phyloP scores from a whole-genome alignment of 2,113 vertebrate species.

The Phyllostomus hastatus region DNA sequence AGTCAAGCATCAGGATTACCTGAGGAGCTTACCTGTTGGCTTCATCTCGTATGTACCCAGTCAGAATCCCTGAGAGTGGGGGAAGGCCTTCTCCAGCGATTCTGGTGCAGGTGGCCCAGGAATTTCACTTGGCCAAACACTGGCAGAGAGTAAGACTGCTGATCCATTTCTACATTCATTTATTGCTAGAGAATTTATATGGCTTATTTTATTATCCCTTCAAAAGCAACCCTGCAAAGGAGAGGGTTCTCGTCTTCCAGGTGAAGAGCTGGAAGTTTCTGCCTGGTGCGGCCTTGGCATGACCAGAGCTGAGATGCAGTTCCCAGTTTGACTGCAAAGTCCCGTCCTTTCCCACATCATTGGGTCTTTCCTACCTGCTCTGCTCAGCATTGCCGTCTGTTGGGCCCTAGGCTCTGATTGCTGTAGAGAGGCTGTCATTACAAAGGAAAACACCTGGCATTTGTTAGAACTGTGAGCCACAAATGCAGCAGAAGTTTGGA shows the following conservation, averaged over 20 bases:
- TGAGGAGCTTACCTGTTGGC: background rate
- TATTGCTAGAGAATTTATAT: background rate
- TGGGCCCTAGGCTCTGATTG: background rate
- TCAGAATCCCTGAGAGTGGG: background rate
- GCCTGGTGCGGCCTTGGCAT: background rate
- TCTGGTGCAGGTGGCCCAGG: background rate
- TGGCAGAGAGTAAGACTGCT: background rate
- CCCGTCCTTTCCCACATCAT: background rate
- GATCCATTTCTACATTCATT: background rate
- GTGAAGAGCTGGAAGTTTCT: background rate
- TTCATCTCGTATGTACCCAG: background rate
- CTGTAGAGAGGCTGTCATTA: background rate
- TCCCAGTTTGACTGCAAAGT: background rate
- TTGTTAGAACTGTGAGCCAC: background rate
- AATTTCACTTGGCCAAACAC: background rate
- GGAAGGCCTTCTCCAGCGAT: background rate
- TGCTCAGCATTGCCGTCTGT: background rate
- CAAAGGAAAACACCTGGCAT: background rate
- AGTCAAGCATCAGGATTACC: background rate
- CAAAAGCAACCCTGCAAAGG: background rate
- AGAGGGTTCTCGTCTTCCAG: background rate
- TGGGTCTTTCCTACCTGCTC: background rate
- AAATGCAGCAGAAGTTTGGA: background rate
- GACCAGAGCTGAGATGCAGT: background rate
- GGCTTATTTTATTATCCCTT: background rate